Evolutionary conservation across 2,888 invertebrate genomes (phyloP).

Genomic region (Euproctis similis): DNA sequence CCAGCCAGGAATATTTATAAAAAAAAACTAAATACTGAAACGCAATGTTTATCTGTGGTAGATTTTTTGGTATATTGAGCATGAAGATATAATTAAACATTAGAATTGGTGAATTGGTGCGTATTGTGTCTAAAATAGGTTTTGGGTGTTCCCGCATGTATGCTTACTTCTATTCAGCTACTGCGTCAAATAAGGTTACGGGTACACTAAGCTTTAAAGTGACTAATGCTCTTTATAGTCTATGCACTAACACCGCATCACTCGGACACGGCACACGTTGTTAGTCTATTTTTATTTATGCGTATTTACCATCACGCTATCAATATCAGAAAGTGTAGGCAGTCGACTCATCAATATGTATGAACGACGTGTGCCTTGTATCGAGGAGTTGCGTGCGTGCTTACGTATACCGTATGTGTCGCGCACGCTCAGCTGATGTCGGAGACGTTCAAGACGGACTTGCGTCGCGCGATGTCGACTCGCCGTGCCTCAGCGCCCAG

Average conservation of each 20-base stretch:
- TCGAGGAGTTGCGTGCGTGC: conserved; percentile 14
- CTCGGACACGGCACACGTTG: conserved; percentile 27
- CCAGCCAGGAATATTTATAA: conserved; percentile 11
- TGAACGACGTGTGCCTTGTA: conserved; percentile 18
- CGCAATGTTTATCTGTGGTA: conserved; percentile 17
- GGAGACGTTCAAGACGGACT: conserved; percentile 85
- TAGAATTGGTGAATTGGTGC: conserved; percentile 13
- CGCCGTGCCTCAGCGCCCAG: conserved; percentile 66
- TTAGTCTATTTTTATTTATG: not conserved
- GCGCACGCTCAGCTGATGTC: conserved; percentile 80
- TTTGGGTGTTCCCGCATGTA: conserved; percentile 34
- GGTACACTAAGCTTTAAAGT: conserved; percentile 24
- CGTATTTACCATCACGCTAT: too few relatives aligned
- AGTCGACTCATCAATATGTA: too few relatives aligned
- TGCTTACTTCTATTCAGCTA: conserved; percentile 14
- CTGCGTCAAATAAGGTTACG: not conserved
- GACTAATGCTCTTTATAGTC: conserved; percentile 46
- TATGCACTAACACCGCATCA: conserved; percentile 33
- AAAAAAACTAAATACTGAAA: conserved; percentile 15
- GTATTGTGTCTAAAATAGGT: conserved; percentile 11
- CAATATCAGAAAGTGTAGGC: too few relatives aligned
- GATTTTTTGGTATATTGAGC: conserved; percentile 16
- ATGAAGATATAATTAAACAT: conserved; percentile 15
- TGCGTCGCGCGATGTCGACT: conserved; percentile 68
- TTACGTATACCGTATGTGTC: conserved; percentile 28